phyloP scores from a whole-genome alignment of 2,113 vertebrate genomes.

The Percina caprodes region DNA sequence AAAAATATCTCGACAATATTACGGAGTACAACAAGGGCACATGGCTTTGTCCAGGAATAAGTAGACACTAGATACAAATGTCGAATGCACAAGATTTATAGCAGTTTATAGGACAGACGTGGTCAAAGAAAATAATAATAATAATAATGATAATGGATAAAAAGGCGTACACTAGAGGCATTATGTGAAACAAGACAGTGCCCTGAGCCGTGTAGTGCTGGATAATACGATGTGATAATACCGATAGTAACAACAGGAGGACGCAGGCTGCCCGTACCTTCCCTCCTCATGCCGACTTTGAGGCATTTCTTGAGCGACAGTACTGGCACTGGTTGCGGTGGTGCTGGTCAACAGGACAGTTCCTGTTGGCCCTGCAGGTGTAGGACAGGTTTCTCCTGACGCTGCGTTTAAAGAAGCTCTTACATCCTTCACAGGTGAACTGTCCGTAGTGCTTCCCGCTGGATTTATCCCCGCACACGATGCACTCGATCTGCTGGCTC shows the following conservation, averaged over 20 bases:
- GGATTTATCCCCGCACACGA: constrained; percentile 97
- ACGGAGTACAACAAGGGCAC: constrained; percentile 25
- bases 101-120: neutral
- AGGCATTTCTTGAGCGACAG: constrained; percentile 96
- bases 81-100: neutral
- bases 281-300: constrained; percentile 96
- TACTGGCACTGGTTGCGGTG: constrained; percentile 97
- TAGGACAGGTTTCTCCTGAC: constrained; percentile 93
- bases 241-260: constrained; percentile 18
- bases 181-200: neutral
- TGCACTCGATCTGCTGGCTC: constrained; percentile 94
- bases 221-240: constrained; percentile 15
- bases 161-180: neutral
- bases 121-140: neutral
- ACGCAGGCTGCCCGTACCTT: constrained; percentile 86
- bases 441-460: constrained; percentile 98
- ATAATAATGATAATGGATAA: neutral
- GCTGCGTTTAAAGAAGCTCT: constrained; percentile 96
- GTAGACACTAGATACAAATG: neutral
- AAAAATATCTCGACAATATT: neutral
- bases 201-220: constrained; percentile 1
- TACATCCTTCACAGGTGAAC: constrained; percentile 98
- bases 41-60: neutral
- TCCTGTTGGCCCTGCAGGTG: constrained; percentile 94
- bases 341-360: constrained; percentile 95